Conservation (phyloP, 2,113 vertebrate species). For the Hyaena hyaena region DNA sequence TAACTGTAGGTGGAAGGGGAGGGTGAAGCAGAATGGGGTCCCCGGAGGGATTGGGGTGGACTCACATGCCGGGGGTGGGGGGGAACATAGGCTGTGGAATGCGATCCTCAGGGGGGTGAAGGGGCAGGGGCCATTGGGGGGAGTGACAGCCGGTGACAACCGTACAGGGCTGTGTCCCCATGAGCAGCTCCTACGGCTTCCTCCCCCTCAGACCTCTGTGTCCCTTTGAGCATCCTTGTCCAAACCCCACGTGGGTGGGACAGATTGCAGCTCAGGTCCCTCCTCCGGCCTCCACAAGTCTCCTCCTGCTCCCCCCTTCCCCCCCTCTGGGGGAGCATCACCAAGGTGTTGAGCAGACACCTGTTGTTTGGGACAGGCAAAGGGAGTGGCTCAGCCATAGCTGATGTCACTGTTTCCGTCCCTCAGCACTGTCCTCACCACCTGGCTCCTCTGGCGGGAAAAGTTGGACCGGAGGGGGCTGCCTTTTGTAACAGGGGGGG, state of each 20-base stretch:
- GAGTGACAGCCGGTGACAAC: not conserved
- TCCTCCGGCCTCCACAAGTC: not conserved
- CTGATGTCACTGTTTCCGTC: not conserved
- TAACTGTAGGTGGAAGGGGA: not conserved
- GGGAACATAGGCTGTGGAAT: not conserved
- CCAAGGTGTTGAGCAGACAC: not conserved
- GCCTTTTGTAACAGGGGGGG: not conserved
- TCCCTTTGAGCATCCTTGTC: not conserved
- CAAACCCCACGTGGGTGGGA: not conserved
- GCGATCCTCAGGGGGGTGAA: not conserved
- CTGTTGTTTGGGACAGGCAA: not conserved
- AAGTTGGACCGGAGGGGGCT: not conserved
- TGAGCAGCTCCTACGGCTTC: not conserved
- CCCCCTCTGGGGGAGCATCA: not conserved
- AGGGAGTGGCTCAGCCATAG: not conserved
- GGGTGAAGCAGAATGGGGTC: not conserved
- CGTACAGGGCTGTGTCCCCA: not conserved
- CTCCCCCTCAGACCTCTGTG: not conserved
- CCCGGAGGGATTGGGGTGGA: not conserved
- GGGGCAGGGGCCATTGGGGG: not conserved
- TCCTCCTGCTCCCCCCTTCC: not conserved
- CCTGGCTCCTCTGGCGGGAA: not conserved
- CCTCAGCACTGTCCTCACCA: not conserved
- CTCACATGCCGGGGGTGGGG: not conserved
- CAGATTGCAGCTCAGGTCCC: fast-evolving